Evolutionary conservation across 37 sponge, comb jelly and placozoan genomes (phyloP).

Genomic region (Spongilla lacustris): DNA sequence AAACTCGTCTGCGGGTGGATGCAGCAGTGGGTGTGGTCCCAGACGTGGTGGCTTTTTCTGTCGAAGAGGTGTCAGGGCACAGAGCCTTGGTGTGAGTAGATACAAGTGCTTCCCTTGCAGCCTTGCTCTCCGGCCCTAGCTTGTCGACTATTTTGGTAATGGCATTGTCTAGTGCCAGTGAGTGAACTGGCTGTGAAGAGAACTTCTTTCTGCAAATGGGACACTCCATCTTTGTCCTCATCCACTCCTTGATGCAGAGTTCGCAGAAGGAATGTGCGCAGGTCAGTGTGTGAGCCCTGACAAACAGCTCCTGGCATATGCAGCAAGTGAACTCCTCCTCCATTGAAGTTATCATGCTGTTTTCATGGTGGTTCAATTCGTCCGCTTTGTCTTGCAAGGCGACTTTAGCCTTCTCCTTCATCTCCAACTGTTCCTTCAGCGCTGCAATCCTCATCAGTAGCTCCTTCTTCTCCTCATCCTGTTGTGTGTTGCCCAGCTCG

Average conservation of each 20-base stretch:
- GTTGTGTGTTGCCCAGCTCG: not conserved
- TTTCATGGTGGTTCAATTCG: not conserved
- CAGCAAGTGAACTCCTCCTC: conserved; percentile 67
- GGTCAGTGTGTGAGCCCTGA: conserved; percentile 37
- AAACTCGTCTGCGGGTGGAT: no score
- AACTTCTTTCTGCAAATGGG: conserved; percentile 53
- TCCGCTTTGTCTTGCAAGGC: not conserved
- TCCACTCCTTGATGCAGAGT: conserved; percentile 61
- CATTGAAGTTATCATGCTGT: conserved; percentile 34
- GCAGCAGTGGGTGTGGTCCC: no score
- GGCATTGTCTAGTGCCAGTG: conserved; percentile 61
- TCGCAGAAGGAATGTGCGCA: conserved; percentile 74
- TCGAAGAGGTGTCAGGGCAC: not conserved
- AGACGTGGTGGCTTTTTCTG: no score
- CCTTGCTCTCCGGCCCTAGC: conserved; percentile 6
- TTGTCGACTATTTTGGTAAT: conserved; percentile 48
- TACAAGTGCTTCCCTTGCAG: conserved; percentile 17
- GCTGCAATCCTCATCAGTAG: conserved; percentile 35
- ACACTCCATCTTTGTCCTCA: conserved; percentile 30
- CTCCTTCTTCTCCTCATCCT: conserved; percentile 36
- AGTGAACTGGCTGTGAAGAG: conserved; percentile 37
- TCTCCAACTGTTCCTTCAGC: conserved; percentile 31
- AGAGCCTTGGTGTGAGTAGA: conserved; percentile 1
- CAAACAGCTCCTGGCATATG: conserved; percentile 66
- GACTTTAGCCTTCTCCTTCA: conserved; percentile 28